Conservation (phyloP, 1,140 invertebrate species). For the Caenorhabditis latens region DNA sequence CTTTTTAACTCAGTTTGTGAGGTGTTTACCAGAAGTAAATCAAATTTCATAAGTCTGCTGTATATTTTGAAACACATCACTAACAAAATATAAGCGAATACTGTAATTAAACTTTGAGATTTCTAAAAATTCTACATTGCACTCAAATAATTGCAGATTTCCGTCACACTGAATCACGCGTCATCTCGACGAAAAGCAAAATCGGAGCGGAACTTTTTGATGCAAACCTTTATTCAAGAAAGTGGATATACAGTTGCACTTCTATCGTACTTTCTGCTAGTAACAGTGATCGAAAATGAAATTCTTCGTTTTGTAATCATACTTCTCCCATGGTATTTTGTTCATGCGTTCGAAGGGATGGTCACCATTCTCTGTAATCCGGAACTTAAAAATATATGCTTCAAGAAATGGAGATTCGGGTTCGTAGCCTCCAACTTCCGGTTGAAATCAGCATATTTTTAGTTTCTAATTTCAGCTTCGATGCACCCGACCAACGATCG, state of each 20-base stretch:
- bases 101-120: no score
- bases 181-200: constrained; percentile 14
- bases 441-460: neutral
- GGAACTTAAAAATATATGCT: constrained; percentile 5
- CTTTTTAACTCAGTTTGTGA: neutral
- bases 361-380: constrained; percentile 16
- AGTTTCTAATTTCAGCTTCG: neutral
- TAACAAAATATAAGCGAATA: no score
- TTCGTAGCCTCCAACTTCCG: neutral
- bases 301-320: neutral
- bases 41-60: no score
- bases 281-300: neutral
- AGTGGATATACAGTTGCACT: neutral
- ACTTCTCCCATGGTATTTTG: constrained; percentile 14
- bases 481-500: neutral
- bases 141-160: neutral
- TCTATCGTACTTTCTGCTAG: neutral
- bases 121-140: no score
- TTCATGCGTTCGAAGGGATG: constrained; percentile 23
- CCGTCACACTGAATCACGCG: neutral
- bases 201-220: neutral
- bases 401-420: constrained; percentile 14
- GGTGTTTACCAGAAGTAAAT: no score
- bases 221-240: constrained; percentile 20
- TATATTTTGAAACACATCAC: no score